Evolutionary conservation across 1,140 invertebrate genomes (phyloP), one percentile per base, ranked within the genome.

Genomic region (Drosophila pachea): DNA sequence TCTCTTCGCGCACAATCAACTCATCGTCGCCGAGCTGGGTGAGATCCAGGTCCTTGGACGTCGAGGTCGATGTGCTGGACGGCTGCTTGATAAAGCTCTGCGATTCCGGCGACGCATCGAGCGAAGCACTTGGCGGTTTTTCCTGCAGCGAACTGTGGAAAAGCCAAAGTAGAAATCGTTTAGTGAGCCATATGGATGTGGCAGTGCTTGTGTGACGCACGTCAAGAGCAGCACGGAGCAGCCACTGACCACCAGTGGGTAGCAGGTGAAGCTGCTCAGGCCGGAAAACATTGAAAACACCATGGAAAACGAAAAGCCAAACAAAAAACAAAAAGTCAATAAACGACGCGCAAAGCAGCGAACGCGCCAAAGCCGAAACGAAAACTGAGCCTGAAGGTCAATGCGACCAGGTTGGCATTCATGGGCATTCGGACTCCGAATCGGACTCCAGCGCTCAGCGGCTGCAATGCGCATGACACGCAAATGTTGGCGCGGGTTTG

Each of bases 231-330:
- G 56, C 7, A 82, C 87, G 5, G 87, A 88, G 63, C 87, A 88
- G 50, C 87, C 87, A 62, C 87, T 88, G 70, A 88, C 82, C 76
- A 88, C 75, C 86, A 88, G 69, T 16, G 87, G 87, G 54, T 87
- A 88, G 74, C 87, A 88, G 68, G 87, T 88, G 53, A 88, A 88
- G 61, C 87, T 82, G 77, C 87, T 87, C 47, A 88, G 73, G 60
- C 86, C 71, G 64, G 86, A 88, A 62, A 81, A 87, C 87, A 88
- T 88, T 22, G 78, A 68, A 14, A 86, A 62, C 50, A 86, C 82
- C 74, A 86, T 86, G 59, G 67, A 7, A 66, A 78, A 69, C 67
- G 60, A 69, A 81, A 86, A 75, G 16, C 64, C 58, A 81, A 81
- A 76, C 50, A 72, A 75, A 52, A 78, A 81, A 62, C 49, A 59